Evolutionary conservation across 2,888 invertebrate species (phyloP), one percentile per base, ranked within the genome.

Genomic region (Bombylius discolor): DNA sequence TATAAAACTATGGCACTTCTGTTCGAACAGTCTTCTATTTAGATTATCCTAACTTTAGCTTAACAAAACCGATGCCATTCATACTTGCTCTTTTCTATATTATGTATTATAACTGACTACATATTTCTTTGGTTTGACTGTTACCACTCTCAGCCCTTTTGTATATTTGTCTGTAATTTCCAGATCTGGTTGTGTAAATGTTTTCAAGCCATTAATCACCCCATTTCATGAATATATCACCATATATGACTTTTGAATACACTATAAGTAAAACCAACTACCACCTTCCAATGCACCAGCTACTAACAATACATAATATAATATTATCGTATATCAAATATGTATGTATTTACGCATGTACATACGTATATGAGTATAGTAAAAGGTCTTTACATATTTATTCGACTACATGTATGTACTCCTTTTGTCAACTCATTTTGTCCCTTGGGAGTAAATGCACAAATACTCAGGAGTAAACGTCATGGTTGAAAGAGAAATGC

Each of bases 141-240:
- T 46, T 14, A 46, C 45, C 14, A 13, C 45, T 7, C 12, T 14
- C n/a, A 46, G 9, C 47, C 47, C 8, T 14, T 47, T 14, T 31
- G 3, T 23, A 23, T 47, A 23, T 47, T 9, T 47, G 11, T 47
- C 8, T 31, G 47, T 47, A 47, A 47, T 47, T 47, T 47, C 31
- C 13, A 31, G 14, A 47, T 47, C 6, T 59, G 67, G 64, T 66
- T 68, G 68, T 70, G 68, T 66, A 70, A 70, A 70, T 69, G 68
- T 69, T 68, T 68, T 70, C 69, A 66, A 70, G 69, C 70, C 72
- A 71, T 71, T 71, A 72, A 71, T 72, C 72, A 71, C 69, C 68
- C 69, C 70, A 69, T 71, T 71, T 69, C 70, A 70, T 68, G 70
- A 70, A 70, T 70, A 70, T 42, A 42, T 42, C 39, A 42, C 39